Conservation (phyloP, 2,888 invertebrate genomes). For the Trichacis sp. region DNA sequence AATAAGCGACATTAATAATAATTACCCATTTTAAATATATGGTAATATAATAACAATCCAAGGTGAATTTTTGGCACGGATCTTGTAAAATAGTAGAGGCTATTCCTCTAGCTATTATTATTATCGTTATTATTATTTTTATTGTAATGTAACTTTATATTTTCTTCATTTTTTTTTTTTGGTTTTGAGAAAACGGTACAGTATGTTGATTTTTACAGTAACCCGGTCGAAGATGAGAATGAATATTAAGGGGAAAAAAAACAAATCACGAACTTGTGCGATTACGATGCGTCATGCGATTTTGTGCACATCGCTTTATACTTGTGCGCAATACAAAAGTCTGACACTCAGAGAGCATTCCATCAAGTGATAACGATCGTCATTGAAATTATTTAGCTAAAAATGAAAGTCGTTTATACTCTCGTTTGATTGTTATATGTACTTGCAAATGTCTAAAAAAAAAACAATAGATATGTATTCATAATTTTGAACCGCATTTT, state of each 20-base stretch:
- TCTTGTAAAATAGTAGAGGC: slow-evolving; percentile 68
- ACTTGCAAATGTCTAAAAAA: slow-evolving; percentile 43
- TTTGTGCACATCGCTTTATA: slow-evolving; percentile 44
- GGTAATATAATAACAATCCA: slow-evolving; percentile 47
- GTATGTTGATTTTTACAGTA: slow-evolving; percentile 68
- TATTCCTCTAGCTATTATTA: slow-evolving; percentile 67
- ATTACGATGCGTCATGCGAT: no score
- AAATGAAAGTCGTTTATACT: slow-evolving; percentile 41
- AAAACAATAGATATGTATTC: slow-evolving; percentile 42
- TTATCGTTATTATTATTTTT: slow-evolving; percentile 42
- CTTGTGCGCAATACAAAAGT: slow-evolving; percentile 24
- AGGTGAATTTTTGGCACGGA: slow-evolving; percentile 62
- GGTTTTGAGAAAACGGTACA: no score
- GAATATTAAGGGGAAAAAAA: slow-evolving; percentile 34
- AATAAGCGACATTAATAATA: slow-evolving; percentile 60
- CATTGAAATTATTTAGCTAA: no score
- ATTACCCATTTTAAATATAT: slow-evolving; percentile 54
- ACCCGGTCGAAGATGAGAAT: slow-evolving; percentile 57
- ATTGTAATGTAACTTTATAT: slow-evolving; percentile 40
- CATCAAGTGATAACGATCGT: slow-evolving; percentile 4
- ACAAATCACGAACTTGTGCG: slow-evolving; percentile 50
- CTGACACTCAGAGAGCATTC: slow-evolving; percentile 28
- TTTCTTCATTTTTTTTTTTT: slow-evolving; percentile 55
- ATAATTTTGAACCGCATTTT: slow-evolving; percentile 15
- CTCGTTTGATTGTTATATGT: slow-evolving; percentile 40